Conservation (phyloP, 2,113 vertebrate genomes). For the Microcebus ravelobensis region DNA sequence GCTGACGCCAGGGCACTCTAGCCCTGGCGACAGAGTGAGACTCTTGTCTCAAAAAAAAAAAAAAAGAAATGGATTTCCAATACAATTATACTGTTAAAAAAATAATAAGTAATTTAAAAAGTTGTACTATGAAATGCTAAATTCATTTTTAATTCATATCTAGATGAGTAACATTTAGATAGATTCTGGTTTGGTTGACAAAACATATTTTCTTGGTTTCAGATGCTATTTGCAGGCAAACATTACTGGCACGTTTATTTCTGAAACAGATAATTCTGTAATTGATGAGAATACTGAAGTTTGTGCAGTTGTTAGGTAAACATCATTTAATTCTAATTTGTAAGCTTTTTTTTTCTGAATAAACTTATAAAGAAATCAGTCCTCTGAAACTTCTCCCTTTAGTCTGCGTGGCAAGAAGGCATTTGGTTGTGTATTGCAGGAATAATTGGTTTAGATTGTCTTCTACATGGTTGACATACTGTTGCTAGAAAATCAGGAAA, state of each 20-base stretch:
- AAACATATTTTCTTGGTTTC: not conserved
- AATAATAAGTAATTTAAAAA: not conserved
- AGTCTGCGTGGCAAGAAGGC: not conserved
- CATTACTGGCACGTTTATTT: not conserved
- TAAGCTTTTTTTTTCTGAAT: not conserved
- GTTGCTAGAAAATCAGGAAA: not conserved
- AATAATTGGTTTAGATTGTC: not conserved
- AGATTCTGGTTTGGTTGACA: not conserved
- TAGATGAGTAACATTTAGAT: not conserved
- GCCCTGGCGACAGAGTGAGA: fast-evolving
- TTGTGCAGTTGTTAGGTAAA: not conserved
- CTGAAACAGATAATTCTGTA: not conserved
- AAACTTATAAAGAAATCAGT: not conserved
- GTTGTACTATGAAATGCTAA: not conserved
- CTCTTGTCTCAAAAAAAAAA: not conserved
- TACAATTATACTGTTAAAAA: not conserved
- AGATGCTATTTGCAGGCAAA: not conserved
- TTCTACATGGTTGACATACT: not conserved
- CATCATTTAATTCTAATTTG: not conserved
- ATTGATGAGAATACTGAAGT: not conserved
- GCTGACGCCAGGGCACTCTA: too few relatives aligned
- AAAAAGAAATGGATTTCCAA: too few relatives aligned
- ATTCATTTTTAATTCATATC: not conserved
- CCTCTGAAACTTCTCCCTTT: not conserved
- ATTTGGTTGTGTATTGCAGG: fast-evolving